phyloP scores from a whole-genome alignment of 2,888 invertebrate species.

The Macrosiphum euphorbiae region DNA sequence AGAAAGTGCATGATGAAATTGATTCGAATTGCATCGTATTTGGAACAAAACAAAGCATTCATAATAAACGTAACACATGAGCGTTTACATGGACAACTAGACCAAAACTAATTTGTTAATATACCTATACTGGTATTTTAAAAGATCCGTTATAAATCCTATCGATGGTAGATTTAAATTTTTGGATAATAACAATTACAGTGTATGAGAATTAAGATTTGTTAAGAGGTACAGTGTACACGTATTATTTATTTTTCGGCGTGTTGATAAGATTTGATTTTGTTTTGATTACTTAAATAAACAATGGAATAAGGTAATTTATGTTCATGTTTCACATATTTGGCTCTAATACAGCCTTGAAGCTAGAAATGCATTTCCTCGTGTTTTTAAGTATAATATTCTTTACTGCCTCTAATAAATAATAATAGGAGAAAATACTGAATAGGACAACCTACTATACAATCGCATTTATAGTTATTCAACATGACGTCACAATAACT shows the following conservation, averaged over 20 bases:
- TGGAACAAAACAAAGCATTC: not conserved
- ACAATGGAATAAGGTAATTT: not conserved
- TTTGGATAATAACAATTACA: not conserved
- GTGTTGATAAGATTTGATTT: not conserved
- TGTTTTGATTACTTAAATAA: not conserved
- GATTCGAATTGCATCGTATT: conserved; percentile 13
- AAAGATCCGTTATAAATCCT: not conserved
- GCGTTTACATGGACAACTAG: conserved; percentile 4
- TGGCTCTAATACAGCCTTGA: not conserved
- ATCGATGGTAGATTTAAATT: not conserved
- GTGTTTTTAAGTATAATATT: not conserved
- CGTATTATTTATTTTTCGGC: not conserved
- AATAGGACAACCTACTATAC: not conserved
- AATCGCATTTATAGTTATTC: conserved; percentile 8
- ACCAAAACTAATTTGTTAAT: conserved; percentile 14
- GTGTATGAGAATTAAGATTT: not conserved
- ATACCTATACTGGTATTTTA: not conserved
- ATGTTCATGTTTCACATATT: not conserved
- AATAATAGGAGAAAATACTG: not conserved
- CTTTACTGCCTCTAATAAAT: not conserved
- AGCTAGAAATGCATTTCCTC: not conserved
- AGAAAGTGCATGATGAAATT: conserved; percentile 39
- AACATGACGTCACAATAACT: not conserved
- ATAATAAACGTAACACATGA: not conserved
- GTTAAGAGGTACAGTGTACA: not conserved